phyloP scores from a whole-genome alignment of 2,888 invertebrate species.

The Ormia ochracea region DNA sequence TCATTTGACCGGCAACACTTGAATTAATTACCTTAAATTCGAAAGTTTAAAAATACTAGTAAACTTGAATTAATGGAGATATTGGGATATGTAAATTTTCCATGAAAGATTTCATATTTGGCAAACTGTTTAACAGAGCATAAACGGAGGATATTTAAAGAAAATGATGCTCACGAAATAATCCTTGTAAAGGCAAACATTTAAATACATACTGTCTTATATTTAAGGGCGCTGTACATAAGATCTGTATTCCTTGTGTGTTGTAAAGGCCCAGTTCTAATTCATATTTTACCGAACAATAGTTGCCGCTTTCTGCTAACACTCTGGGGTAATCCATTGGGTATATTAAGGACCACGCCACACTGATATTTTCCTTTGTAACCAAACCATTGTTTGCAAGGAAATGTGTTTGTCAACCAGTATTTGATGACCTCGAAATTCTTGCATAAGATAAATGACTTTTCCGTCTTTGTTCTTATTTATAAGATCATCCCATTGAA shows the following conservation, averaged over 20 bases:
- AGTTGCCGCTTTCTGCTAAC: not conserved
- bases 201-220: conserved; percentile 3
- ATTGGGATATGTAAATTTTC: no score
- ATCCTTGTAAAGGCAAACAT: not conserved
- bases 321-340: conserved; percentile 1
- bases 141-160: no score
- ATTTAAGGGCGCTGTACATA: not conserved
- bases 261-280: not conserved
- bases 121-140: no score
- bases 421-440: conserved; percentile 17
- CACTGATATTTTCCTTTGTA: not conserved
- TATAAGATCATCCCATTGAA: conserved; percentile 29
- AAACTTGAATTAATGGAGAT: no score
- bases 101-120: no score
- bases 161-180: conserved; percentile 12
- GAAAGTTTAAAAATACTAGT: no score
- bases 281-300: conserved; percentile 13
- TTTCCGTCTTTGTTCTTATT: conserved; percentile 8
- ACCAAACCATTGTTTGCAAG: not conserved
- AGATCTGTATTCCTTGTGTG: not conserved
- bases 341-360: conserved; percentile 4
- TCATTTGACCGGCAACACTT: no score
- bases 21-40: no score
- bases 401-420: not conserved
- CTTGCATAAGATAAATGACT: conserved; percentile 30